Percentiles rank a stretch among this genome's conserved stretches.
These are phyloP conservation scores for Zapus hudsonius DNA, from an alignment of 2,113 vertebrate species.

Conservation along the genomic window DNA sequence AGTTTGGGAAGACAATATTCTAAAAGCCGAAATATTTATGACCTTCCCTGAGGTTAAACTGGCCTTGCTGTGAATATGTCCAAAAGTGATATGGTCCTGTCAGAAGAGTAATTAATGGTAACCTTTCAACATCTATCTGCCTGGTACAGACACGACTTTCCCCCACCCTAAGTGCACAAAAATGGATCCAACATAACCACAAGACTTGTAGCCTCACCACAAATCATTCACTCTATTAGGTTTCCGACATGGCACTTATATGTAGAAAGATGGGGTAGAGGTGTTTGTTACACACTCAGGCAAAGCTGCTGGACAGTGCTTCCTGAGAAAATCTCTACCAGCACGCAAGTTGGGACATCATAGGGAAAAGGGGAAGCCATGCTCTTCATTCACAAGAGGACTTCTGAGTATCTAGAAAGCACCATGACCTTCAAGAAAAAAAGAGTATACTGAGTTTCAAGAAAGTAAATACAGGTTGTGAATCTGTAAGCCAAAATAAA, in stretches of 20 bases:
- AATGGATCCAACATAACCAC: constrained; percentile 40
- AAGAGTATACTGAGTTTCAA: neutral
- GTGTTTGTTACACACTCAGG: neutral
- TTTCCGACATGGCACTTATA: neutral
- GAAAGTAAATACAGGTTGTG: neutral
- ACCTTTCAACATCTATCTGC: constrained; percentile 41
- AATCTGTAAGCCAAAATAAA: neutral
- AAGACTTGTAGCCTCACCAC: constrained; percentile 12
- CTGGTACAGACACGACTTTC: neutral
- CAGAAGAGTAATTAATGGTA: constrained; percentile 50
- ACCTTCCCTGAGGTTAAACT: neutral
- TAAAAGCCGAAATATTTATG: constrained; percentile 52
- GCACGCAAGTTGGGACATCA: too few species aligned
- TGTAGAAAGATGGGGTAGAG: neutral
- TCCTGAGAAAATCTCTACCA: too few species aligned
- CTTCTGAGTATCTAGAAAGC: too few species aligned
- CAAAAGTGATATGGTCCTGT: constrained; percentile 38
- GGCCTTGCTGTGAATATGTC: neutral
- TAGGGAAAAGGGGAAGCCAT: too few species aligned
- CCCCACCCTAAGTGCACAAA: neutral
- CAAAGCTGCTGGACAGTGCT: too few species aligned
- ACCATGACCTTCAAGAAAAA: neutral
- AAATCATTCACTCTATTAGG: constrained; percentile 41
- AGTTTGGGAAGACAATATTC: constrained; percentile 46
- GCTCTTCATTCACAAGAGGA: too few species aligned